Conservation (phyloP, 1,140 invertebrate genomes). For the Sitodiplosis mosellana region DNA sequence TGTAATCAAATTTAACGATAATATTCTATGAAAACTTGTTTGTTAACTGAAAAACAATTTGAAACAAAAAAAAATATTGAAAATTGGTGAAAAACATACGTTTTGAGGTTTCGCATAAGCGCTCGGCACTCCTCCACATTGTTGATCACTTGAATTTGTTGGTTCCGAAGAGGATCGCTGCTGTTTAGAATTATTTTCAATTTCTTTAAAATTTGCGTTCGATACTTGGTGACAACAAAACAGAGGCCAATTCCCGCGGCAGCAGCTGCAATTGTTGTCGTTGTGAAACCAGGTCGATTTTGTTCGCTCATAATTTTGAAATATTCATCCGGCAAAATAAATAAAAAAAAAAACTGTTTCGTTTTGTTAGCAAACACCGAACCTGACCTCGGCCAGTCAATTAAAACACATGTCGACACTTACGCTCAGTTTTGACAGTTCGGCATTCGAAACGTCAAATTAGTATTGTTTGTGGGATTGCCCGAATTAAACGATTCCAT, state of each 20-base stretch:
- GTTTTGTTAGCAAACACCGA: no score
- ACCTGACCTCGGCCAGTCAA: no score
- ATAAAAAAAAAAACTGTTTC: no score
- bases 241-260: neutral
- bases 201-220: neutral
- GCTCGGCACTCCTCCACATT: slow-evolving; percentile 6
- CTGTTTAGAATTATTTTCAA: neutral
- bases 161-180: slow-evolving; percentile 5
- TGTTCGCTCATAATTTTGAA: no score
- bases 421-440: no score
- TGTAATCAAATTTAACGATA: neutral
- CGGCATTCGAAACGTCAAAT: no score
- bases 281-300: no score
- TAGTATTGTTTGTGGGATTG: no score
- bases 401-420: no score
- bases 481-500: no score
- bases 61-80: neutral
- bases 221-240: neutral
- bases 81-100: slow-evolving; percentile 13
- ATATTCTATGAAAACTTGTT: neutral
- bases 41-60: no score
- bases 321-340: no score
- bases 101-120: slow-evolving; percentile 7
- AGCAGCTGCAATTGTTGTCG: neutral
- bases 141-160: slow-evolving; percentile 6